Evolutionary conservation across 1,140 invertebrate genomes (phyloP).

Genomic region (Lanistes nyassanus): DNA sequence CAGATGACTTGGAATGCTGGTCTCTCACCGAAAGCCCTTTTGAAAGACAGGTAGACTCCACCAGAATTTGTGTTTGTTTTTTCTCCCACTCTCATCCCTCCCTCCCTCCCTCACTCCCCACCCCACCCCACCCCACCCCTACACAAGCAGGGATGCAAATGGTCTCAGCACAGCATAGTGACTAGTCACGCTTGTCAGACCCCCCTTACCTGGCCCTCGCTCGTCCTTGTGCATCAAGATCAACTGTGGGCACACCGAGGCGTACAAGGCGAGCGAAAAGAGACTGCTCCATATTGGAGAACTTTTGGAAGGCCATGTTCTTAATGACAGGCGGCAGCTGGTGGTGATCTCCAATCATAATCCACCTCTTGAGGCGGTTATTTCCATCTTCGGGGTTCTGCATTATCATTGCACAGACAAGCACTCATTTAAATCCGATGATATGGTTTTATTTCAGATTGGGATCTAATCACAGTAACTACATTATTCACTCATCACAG

Average conservation of each 20-base stretch:
- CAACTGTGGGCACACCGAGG: slow-evolving; percentile 94
- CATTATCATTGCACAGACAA: slow-evolving; percentile 16
- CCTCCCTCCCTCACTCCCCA: no score
- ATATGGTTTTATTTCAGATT: no score
- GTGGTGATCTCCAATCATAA: slow-evolving; percentile 99
- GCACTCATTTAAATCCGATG: no score
- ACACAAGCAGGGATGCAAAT: no score
- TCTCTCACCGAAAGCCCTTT: no score
- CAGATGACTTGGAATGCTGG: neutral
- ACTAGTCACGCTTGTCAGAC: neutral
- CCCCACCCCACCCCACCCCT: no score
- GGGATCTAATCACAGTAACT: slow-evolving; percentile 9
- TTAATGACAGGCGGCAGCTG: slow-evolving; percentile 99
- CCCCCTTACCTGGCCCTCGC: slow-evolving; percentile 78
- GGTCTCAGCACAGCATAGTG: no score
- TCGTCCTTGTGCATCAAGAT: slow-evolving; percentile 97
- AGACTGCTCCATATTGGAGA: slow-evolving; percentile 99
- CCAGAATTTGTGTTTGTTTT: no score
- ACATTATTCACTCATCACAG: neutral
- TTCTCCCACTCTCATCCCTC: no score
- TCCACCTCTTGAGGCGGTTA: slow-evolving; percentile 98
- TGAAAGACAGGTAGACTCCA: no score
- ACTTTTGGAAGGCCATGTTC: slow-evolving; percentile 99
- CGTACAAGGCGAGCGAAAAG: slow-evolving; percentile 96
- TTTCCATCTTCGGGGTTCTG: slow-evolving; percentile 93